Evolutionary conservation across 2,888 invertebrate genomes (phyloP).

Genomic region (Xestia ashworthii): DNA sequence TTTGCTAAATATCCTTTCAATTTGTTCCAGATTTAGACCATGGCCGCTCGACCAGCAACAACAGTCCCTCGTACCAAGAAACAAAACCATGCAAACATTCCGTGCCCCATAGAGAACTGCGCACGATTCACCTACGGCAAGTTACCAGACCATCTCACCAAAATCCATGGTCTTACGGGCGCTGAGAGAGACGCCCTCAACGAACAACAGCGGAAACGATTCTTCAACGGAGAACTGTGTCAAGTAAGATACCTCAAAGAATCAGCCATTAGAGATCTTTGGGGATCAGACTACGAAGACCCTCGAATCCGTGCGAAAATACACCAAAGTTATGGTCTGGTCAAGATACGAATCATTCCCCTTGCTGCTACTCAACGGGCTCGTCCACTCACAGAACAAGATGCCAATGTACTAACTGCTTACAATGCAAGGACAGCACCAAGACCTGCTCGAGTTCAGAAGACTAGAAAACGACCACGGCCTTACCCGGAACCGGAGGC

Average conservation of each 20-base stretch:
- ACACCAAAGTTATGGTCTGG: constrained; percentile 88
- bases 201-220: constrained; percentile 88
- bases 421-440: constrained; percentile 89
- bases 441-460: constrained; percentile 83
- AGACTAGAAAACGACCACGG: constrained; percentile 80
- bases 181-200: constrained; percentile 88
- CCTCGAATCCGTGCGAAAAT: constrained; percentile 87
- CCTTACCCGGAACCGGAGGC: constrained; percentile 83
- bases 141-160: constrained; percentile 88
- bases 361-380: constrained; percentile 86
- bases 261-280: constrained; percentile 88
- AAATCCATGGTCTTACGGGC: constrained; percentile 88
- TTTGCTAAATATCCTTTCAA: background rate
- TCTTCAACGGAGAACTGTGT: constrained; percentile 90
- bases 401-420: constrained; percentile 88
- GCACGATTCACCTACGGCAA: constrained; percentile 89
- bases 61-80: constrained; percentile 85
- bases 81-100: constrained; percentile 90
- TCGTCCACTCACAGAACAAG: constrained; percentile 88
- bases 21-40: constrained; percentile 68
- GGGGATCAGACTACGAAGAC: constrained; percentile 88
- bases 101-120: constrained; percentile 89
- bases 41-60: constrained; percentile 80
- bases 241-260: constrained; percentile 89
- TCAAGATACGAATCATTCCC: constrained; percentile 89